Percentiles rank a stretch among this genome's conserved stretches.
These are phyloP conservation scores for Tinamus major DNA, from an alignment of 2,797 vertebrate genomes.

Conservation along the genomic window DNA sequence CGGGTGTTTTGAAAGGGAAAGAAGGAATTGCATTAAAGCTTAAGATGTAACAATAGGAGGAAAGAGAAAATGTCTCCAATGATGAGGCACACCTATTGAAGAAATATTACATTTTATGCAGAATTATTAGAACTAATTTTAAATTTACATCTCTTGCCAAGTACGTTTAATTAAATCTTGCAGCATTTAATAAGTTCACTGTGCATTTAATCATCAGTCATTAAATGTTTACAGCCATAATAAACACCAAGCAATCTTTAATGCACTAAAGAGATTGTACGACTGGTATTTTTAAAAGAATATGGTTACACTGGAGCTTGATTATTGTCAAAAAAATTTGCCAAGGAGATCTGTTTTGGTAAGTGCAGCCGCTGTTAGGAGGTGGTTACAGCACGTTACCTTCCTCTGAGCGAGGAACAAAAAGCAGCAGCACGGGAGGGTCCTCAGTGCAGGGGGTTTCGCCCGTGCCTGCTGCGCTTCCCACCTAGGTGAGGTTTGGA, in stretches of 20 bases:
- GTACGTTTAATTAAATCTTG: constrained; percentile 67
- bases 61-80: not conserved
- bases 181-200: constrained; percentile 53
- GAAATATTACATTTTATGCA: constrained; percentile 27
- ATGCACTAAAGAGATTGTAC: not conserved
- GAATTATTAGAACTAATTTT: constrained; percentile 64
- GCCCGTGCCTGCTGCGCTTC: not conserved
- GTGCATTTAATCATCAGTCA: constrained; percentile 62
- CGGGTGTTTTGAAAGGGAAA: not conserved
- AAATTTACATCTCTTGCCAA: constrained; percentile 48
- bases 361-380: not conserved
- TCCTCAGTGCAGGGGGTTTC: not conserved
- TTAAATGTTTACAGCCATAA: constrained; percentile 71
- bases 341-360: not conserved
- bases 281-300: constrained; percentile 20
- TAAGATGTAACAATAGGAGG: constrained; percentile 8
- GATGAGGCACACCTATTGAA: constrained; percentile 9
- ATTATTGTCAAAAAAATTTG: not conserved
- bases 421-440: not conserved
- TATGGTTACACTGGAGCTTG: not conserved
- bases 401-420: not conserved
- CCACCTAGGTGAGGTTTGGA: not conserved
- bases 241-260: constrained; percentile 52
- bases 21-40: not conserved
- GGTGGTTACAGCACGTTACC: not conserved